phyloP scores from a whole-genome alignment of 2,888 invertebrate genomes.

The Trileptium ribeirensis region DNA sequence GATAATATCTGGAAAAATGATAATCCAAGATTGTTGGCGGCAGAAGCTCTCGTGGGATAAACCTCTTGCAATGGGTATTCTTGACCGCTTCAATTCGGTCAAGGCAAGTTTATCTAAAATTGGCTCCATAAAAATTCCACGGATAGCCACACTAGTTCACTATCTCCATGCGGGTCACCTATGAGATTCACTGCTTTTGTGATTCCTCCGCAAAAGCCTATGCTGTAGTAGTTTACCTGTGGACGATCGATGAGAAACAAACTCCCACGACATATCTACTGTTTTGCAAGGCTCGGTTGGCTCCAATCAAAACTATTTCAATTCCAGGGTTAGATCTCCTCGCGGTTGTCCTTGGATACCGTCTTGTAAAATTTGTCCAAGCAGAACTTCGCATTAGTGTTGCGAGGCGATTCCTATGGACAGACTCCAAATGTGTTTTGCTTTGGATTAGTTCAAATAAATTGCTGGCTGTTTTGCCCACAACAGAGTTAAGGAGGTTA shows the following conservation, averaged over 20 bases:
- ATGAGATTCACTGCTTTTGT: constrained; percentile 18
- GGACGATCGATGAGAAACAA: neutral
- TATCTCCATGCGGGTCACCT: neutral
- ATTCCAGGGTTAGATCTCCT: constrained; percentile 25
- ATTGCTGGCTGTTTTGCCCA: neutral
- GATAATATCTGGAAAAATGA: neutral
- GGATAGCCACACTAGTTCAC: neutral
- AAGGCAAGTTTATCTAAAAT: neutral
- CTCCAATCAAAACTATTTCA: constrained; percentile 4
- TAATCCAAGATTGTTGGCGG: neutral
- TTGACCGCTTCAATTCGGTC: neutral
- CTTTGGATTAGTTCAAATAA: neutral
- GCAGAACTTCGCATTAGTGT: neutral
- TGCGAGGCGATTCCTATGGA: neutral
- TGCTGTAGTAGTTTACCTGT: constrained; percentile 7
- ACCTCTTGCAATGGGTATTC: neutral
- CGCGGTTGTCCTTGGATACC: constrained; percentile 21
- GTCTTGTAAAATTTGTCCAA: neutral
- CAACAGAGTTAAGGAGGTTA: neutral
- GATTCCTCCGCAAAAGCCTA: constrained; percentile 23
- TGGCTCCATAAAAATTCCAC: neutral
- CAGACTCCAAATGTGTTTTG: neutral
- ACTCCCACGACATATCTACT: constrained; percentile 1
- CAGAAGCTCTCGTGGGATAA: neutral
- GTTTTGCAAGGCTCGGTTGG: constrained; percentile 21